Base-by-base conservation (phyloP, 2,113 vertebrate genomes). In the Labeo rohita region DNA sequence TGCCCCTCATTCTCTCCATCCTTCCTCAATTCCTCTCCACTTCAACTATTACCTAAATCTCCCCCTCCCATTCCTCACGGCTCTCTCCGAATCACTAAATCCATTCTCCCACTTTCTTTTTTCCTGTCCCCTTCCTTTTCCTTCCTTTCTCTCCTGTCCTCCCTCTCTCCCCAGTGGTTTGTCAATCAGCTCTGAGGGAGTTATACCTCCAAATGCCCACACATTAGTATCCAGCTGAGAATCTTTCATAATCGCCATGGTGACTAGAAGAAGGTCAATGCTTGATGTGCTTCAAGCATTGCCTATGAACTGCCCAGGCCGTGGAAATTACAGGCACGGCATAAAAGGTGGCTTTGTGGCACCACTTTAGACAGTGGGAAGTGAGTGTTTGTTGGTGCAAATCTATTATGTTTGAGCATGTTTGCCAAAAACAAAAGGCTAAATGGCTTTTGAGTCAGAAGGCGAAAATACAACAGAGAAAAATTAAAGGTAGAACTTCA, bases 201-300 rank as follows among this genome's bases (percentile, higher is more conserved):
- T 50, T n/a, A 52, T 73, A 72, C 76, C 68, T 89, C 87, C 70
- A 77, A 47, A 63, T 83, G 85, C 81, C 84, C 74, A 65, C 78
- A 72, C 65, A 83, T 86, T 88, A 85, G 84, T 82, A 63, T 81
- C 66, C 84, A 34, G 59, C 65, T 77, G 81, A 77, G 78, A 68
- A 88, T 76, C 83, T 76, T 85, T 89, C 83, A 84, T 85, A 87
- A 86, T 88, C 72, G 85, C 84, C 65, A 86, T 82, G 85, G 85
- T 50, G 83, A 90, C 87, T 77, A 80, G 61, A 73, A 80, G 74
- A 65, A 85, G 80, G 89, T 87, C 87, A 84, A 70, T 59, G 83
- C 56, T 54, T 70, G 70, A 47, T 74, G 83, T 82, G 82, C 61
- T 63, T 89, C 52, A 34, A 85, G 80, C 70, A 68, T 18, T 80